Conservation (phyloP, 2,888 invertebrate species). For the Neria commutata region DNA sequence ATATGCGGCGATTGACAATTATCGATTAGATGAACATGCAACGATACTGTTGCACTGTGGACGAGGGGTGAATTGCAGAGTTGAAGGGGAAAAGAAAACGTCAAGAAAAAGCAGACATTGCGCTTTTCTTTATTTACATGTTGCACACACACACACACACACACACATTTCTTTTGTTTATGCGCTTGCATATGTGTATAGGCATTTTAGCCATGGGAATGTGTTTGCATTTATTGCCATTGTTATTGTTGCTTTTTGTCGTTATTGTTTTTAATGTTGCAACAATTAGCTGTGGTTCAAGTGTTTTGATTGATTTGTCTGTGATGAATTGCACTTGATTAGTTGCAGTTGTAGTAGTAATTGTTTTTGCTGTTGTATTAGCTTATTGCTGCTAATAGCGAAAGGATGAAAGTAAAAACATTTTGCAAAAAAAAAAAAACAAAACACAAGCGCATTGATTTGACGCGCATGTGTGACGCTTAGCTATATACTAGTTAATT, state of each 20-base stretch:
- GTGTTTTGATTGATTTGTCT: neutral
- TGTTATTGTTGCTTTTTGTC: no score
- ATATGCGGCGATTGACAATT: conserved; percentile 42
- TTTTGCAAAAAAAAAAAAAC: no score
- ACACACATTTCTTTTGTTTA: neutral
- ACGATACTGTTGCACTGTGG: conserved; percentile 8
- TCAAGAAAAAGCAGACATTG: neutral
- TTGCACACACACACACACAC: neutral
- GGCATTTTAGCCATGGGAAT: neutral
- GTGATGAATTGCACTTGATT: neutral
- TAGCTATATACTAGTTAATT: no score
- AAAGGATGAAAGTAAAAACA: conserved; percentile 32
- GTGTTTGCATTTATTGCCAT: neutral
- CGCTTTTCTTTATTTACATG: neutral
- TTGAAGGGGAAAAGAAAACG: conserved; percentile 2
- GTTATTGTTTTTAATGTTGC: no score
- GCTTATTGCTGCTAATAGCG: conserved; percentile 25
- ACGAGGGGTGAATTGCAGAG: no score
- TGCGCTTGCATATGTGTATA: neutral
- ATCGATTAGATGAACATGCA: conserved; percentile 41
- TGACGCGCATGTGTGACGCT: no score
- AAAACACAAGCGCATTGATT: no score
- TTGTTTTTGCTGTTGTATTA: no score
- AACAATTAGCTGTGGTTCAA: neutral
- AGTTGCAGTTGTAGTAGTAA: conserved; percentile 8